A percentile compares a stretch with the other conserved stretches of the same genome.
phyloP scores from a whole-genome alignment of 2,113 vertebrate genomes.

The Odocoileus hemionus region DNA sequence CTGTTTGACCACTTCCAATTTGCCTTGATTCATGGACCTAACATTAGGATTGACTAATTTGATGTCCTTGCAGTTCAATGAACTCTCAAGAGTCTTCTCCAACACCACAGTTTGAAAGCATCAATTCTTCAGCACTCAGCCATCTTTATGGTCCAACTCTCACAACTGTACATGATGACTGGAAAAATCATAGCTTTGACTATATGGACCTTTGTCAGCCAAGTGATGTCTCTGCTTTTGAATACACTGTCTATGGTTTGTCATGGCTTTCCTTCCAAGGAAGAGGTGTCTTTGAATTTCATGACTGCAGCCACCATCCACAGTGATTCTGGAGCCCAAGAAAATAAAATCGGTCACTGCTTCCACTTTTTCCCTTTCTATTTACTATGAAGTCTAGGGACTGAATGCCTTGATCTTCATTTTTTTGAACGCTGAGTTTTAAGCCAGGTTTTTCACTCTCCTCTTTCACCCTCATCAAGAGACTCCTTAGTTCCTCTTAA shows the following conservation, averaged over 20 bases:
- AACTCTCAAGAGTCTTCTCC: not conserved
- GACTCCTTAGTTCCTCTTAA: not conserved
- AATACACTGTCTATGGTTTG: not conserved
- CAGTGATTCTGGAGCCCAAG: not conserved
- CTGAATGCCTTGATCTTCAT: not conserved
- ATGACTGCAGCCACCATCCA: not conserved
- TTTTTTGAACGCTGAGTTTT: not conserved
- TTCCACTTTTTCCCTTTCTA: not conserved
- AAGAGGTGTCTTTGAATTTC: not conserved
- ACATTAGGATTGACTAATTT: not conserved
- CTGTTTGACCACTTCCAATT: too few species aligned
- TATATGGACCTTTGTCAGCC: not conserved
- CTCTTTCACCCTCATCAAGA: not conserved
- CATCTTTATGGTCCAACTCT: not conserved
- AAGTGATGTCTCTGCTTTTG: not conserved
- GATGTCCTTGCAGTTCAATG: not conserved
- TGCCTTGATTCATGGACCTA: too few species aligned
- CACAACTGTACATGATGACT: not conserved
- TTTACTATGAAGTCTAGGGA: not conserved
- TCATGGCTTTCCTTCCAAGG: not conserved
- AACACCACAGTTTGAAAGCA: not conserved
- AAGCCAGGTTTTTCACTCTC: not conserved
- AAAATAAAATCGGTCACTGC: not conserved
- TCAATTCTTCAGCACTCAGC: not conserved
- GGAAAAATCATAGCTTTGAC: not conserved